Conservation (phyloP, 1,140 invertebrate species). For the Leptopilina clavipes region DNA sequence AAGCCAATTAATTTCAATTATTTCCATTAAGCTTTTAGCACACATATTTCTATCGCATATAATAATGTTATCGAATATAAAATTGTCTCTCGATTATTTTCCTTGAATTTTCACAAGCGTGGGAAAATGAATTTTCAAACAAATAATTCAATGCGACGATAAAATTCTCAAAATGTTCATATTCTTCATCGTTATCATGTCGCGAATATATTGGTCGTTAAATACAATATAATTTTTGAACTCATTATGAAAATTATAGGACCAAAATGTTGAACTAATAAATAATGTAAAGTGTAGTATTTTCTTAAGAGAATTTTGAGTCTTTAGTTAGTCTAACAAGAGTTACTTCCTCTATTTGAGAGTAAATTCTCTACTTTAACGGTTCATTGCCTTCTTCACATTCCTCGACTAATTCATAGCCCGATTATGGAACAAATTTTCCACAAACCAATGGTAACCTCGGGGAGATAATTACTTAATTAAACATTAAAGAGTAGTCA, state of each 20-base stretch:
- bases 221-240: no score
- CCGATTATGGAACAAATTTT: not conserved
- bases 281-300: not conserved
- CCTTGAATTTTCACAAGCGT: not conserved
- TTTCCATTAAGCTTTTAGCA: no score
- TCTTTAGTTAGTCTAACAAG: not conserved
- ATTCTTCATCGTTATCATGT: no score
- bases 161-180: no score
- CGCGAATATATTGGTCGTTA: no score
- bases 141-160: no score
- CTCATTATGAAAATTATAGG: no score
- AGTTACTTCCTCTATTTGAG: not conserved
- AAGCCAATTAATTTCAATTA: no score
- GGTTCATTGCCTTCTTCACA: slow-evolving; percentile 8
- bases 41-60: no score
- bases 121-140: no score
- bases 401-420: not conserved
- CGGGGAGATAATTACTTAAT: not conserved
- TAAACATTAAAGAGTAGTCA: not conserved
- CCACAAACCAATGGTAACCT: not conserved
- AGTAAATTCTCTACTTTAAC: not conserved
- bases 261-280: not conserved
- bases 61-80: no score
- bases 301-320: not conserved
- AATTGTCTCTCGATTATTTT: no score